Evolutionary conservation across 1,140 invertebrate species (phyloP).

Genomic region (Polyergus mexicanus): DNA sequence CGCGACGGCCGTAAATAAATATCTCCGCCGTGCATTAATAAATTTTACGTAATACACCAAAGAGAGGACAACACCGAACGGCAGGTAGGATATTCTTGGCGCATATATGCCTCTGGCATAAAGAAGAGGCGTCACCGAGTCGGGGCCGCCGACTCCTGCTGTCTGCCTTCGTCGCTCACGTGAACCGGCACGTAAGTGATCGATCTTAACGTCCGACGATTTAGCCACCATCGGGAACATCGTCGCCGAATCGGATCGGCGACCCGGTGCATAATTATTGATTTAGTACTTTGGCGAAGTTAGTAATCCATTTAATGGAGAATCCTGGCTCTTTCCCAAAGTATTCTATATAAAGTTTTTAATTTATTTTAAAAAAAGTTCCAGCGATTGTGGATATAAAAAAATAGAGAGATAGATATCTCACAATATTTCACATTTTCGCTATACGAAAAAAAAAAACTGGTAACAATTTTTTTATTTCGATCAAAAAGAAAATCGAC

Average conservation of each 20-base stretch:
- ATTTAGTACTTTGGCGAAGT: background rate
- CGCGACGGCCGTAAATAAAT: background rate
- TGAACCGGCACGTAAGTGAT: conserved; percentile 40
- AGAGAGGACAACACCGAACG: conserved; percentile 44
- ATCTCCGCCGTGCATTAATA: conserved; percentile 40
- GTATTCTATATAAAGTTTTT: background rate
- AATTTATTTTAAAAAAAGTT: background rate
- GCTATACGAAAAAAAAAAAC: background rate
- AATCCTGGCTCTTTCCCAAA: background rate
- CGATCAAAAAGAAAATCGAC: background rate
- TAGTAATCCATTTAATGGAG: background rate
- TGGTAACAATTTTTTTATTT: no score
- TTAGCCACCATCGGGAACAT: conserved; percentile 44
- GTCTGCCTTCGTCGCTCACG: conserved; percentile 36
- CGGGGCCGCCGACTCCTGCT: background rate
- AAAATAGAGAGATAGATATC: background rate
- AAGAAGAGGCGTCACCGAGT: conserved; percentile 36
- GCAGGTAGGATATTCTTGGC: conserved; percentile 62
- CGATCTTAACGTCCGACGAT: conserved; percentile 55
- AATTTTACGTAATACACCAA: conserved; percentile 55
- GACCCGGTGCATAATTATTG: conserved; percentile 16
- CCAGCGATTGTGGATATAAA: background rate
- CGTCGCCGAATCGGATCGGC: conserved; percentile 21
- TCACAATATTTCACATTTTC: background rate
- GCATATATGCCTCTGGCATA: conserved; percentile 59